Percentiles rank a stretch among this genome's conserved stretches.
Conservation (phyloP, 2,888 invertebrate genomes). For the Spicauda simplicius region DNA sequence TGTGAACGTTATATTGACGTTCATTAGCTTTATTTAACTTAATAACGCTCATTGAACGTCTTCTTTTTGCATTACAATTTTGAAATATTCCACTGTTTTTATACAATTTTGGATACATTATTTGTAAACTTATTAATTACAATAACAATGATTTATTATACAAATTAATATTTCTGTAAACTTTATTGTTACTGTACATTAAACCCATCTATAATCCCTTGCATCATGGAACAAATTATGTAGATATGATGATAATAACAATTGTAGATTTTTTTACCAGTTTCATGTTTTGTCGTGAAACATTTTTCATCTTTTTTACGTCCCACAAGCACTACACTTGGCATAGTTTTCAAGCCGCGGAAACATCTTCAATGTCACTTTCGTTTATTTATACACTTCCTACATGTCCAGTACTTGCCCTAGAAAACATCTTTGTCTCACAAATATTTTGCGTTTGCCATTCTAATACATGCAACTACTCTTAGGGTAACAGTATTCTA, state of each 20-base stretch:
- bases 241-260: not conserved
- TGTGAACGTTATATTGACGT: conserved; percentile 10
- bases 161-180: too few relatives aligned
- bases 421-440: conserved; percentile 32
- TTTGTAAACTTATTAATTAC: too few relatives aligned
- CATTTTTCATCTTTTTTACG: conserved; percentile 6
- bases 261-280: not conserved
- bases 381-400: conserved; percentile 62
- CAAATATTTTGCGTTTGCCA: conserved; percentile 34
- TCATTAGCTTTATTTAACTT: conserved; percentile 7
- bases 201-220: not conserved
- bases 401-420: conserved; percentile 43
- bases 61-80: not conserved
- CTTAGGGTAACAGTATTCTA: conserved; percentile 12
- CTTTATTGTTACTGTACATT: too few relatives aligned
- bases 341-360: conserved; percentile 62
- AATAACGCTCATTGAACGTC: not conserved
- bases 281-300: not conserved
- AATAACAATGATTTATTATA: too few relatives aligned
- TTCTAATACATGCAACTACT: conserved; percentile 1
- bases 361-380: conserved; percentile 71
- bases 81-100: too few relatives aligned
- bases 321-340: conserved; percentile 48
- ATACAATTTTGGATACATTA: too few relatives aligned
- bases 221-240: not conserved